phyloP scores from a whole-genome alignment of 1,140 invertebrate genomes.

The Colletes latitarsis region DNA sequence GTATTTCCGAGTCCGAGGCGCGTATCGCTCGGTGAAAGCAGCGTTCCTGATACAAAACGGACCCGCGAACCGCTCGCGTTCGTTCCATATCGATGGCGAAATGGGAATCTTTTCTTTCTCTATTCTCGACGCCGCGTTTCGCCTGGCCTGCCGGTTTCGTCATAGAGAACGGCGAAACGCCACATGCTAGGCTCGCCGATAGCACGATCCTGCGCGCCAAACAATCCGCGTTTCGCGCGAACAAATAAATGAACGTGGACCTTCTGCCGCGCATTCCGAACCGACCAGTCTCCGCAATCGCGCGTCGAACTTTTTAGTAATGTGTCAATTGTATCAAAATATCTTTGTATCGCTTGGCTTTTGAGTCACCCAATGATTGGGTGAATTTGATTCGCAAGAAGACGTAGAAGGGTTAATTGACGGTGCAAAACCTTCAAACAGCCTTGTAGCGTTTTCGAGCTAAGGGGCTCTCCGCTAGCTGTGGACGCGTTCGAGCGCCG shows the following conservation, averaged over 20 bases:
- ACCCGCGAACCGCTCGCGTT: neutral
- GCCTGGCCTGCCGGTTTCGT: conserved; percentile 47
- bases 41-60: conserved; percentile 31
- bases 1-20: conserved; percentile 14
- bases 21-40: conserved; percentile 31
- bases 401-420: too few relatives aligned
- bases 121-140: conserved; percentile 36
- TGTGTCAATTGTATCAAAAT: too few relatives aligned
- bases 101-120: conserved; percentile 51
- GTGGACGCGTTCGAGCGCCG: too few relatives aligned
- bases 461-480: too few relatives aligned
- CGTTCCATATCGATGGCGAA: conserved; percentile 48
- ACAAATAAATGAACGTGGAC: conserved; percentile 8
- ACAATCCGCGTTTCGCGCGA: conserved; percentile 4
- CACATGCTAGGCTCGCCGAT: conserved; percentile 8
- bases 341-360: too few relatives aligned
- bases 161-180: conserved; percentile 49
- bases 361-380: too few relatives aligned
- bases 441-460: too few relatives aligned
- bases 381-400: too few relatives aligned
- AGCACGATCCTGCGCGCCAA: neutral
- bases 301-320: too few relatives aligned
- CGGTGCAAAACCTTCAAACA: too few relatives aligned
- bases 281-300: too few relatives aligned
- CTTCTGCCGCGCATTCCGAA: neutral